Evolutionary conservation across 2,888 invertebrate genomes (phyloP).

Genomic region (Synergus laeviventris): DNA sequence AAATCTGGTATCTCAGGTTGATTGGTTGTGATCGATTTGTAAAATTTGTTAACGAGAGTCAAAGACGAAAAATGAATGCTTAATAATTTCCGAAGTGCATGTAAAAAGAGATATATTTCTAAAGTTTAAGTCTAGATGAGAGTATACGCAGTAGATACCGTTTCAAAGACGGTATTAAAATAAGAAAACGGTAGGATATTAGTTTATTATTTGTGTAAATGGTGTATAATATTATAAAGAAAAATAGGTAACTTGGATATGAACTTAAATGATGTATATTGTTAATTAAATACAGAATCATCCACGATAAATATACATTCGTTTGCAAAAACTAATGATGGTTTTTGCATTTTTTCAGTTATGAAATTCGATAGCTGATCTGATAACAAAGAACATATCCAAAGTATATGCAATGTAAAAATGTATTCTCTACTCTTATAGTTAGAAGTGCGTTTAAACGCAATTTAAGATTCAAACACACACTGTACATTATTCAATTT

Average conservation of each 20-base stretch:
- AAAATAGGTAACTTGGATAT: slow-evolving; percentile 33
- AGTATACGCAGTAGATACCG: not conserved
- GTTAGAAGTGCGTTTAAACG: slow-evolving; percentile 18
- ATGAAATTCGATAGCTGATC: not conserved
- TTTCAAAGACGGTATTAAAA: slow-evolving; percentile 10
- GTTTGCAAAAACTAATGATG: not conserved
- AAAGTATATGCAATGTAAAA: slow-evolving; percentile 26
- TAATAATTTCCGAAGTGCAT: slow-evolving; percentile 21
- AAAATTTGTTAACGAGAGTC: slow-evolving; percentile 1
- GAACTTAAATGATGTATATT: slow-evolving; percentile 30
- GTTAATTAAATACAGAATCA: not conserved
- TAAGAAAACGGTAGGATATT: slow-evolving; percentile 24
- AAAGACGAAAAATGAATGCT: slow-evolving; percentile 8
- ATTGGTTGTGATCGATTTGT: slow-evolving; percentile 17
- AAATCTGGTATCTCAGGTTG: not conserved
- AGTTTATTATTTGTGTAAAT: slow-evolving; percentile 37
- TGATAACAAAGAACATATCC: slow-evolving; percentile 37
- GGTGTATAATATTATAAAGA: slow-evolving; percentile 35
- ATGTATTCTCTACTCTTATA: slow-evolving; percentile 20
- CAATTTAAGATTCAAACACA: slow-evolving; percentile 14
- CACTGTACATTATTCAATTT: slow-evolving; percentile 29
- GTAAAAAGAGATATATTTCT: slow-evolving; percentile 31
- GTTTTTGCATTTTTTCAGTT: slow-evolving; percentile 20
- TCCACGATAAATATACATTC: not conserved
- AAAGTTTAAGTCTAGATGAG: slow-evolving; percentile 12